Evolutionary conservation across 1,140 invertebrate genomes (phyloP), one percentile per base, ranked within the genome.

Genomic region (Sogatella furcifera): DNA sequence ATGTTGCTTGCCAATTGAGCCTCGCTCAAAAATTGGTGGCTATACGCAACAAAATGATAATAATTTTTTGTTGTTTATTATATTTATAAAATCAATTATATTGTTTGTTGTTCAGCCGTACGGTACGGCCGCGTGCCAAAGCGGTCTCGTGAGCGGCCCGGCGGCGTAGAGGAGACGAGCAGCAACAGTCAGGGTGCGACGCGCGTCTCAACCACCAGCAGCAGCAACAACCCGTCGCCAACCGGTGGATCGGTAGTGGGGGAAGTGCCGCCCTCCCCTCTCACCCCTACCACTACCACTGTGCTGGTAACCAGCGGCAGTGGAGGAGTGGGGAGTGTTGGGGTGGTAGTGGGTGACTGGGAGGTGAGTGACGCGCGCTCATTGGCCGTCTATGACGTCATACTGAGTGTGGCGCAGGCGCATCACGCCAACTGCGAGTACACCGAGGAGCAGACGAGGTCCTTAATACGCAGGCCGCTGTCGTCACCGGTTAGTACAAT

Each of bases 41-140:
- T n/a, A n/a, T n/a, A n/a, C n/a, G n/a, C n/a, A n/a, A n/a, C n/a
- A n/a, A n/a, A n/a, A n/a, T n/a, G n/a, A n/a, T n/a, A n/a, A n/a
- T 17, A 52, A 52, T 54, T 59, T 19, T 19, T 2, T 42, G n/a
- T 34, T 24, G 38, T 56, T n/a, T n/a, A n/a, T n/a, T n/a, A n/a
- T n/a, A n/a, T n/a, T n/a, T n/a, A n/a, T n/a, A n/a, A n/a, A 31
- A 31, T 31, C 31, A 31, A 6, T 46, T 46, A 5, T 15, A 21
- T 38, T 64, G 42, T 59, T 64, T 66, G 43, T 68, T 52, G 77
- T 77, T 38, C 78, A 97, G 95, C 95, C 71, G 95, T 97, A 52
- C 80, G 94, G 69, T 97, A 97, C 79, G 95, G 95, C 52, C 82
- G 95, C 59, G 93, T 97, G 60, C 95, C 95, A 52, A 97, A 97